Percentiles rank a stretch among this genome's conserved stretches.
Conservation (phyloP, 1,140 invertebrate genomes). For the Sitobion miscanthi region DNA sequence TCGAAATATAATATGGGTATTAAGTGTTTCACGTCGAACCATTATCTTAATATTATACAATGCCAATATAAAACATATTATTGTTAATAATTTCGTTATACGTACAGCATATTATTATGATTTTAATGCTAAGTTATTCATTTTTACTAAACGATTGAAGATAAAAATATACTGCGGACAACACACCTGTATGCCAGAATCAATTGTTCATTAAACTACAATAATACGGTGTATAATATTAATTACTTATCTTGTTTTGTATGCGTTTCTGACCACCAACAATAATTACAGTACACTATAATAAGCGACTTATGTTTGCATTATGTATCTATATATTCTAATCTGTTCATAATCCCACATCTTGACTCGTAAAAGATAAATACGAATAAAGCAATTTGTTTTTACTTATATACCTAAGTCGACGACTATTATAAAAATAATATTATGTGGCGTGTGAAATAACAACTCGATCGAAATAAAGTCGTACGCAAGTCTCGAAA, state of each 20-base stretch:
- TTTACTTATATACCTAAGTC: background rate
- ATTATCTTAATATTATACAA: background rate
- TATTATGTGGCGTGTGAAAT: background rate
- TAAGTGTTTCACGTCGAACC: background rate
- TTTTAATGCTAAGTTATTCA: background rate
- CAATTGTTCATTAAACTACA: background rate
- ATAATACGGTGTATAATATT: background rate
- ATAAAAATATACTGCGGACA: background rate
- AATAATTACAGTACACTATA: background rate
- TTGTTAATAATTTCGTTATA: background rate
- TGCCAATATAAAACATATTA: background rate
- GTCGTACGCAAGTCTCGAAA: background rate
- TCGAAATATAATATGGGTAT: background rate
- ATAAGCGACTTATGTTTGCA: background rate
- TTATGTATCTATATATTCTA: background rate
- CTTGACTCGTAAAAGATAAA: background rate
- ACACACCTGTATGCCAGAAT: background rate
- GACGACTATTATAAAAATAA: background rate
- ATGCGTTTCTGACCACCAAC: background rate
- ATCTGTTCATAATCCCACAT: background rate
- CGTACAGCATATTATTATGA: background rate
- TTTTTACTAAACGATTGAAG: background rate
- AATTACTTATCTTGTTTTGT: slow-evolving; percentile 6
- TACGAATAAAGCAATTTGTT: background rate
- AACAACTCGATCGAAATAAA: background rate